Evolutionary conservation across 2,113 vertebrate genomes (phyloP).

Genomic region (Tyto alba): DNA sequence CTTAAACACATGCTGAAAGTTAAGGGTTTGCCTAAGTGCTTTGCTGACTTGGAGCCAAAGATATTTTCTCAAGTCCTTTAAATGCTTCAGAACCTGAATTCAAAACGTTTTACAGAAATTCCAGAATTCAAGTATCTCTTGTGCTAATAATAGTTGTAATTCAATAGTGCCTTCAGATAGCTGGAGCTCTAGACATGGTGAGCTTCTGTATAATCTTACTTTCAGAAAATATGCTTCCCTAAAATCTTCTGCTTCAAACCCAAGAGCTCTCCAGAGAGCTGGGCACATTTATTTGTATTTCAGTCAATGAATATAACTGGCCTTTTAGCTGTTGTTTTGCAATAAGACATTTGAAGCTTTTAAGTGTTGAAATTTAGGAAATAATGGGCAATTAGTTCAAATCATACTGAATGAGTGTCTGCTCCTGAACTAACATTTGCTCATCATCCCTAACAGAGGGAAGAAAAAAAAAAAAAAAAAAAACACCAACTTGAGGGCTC

Average conservation of each 20-base stretch:
- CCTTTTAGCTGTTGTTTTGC: constrained; percentile 27
- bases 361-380: constrained; percentile 13
- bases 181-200: not conserved
- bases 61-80: constrained; percentile 48
- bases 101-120: constrained; percentile 26
- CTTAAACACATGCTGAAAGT: constrained; percentile 63
- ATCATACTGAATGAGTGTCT: not conserved
- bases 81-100: constrained; percentile 38
- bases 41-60: constrained; percentile 57
- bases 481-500: not conserved
- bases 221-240: not conserved
- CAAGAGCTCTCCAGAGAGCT: not conserved
- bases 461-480: not conserved
- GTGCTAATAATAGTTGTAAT: constrained; percentile 20
- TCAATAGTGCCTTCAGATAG: not conserved
- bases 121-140: constrained; percentile 48
- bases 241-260: not conserved
- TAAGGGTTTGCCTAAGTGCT: constrained; percentile 59
- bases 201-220: not conserved
- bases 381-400: not conserved
- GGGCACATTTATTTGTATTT: constrained; percentile 9
- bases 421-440: not conserved
- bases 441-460: not conserved
- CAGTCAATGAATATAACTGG: constrained; percentile 2
- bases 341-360: not conserved